These are phyloP conservation scores for Mamestra configurata DNA, from an alignment of 1,140 invertebrate species.

Conservation along the genomic window DNA sequence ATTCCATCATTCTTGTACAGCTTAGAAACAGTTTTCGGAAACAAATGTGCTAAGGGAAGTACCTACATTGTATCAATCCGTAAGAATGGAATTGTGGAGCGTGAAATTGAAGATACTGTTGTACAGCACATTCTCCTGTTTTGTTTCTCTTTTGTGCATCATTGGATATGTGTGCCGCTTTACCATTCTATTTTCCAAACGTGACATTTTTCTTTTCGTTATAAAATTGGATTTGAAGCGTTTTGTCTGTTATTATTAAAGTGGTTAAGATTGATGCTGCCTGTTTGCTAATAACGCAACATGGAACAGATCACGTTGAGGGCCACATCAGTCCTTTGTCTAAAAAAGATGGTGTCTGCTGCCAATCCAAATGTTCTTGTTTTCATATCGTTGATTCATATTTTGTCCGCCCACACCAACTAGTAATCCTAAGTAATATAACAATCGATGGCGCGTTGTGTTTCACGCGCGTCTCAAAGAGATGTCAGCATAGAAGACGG, in stretches of 20 bases:
- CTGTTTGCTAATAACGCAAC: too few relatives aligned
- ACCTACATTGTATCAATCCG: slow-evolving; percentile 37
- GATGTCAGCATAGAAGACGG: too few relatives aligned
- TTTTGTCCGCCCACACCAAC: too few relatives aligned
- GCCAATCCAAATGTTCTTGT: too few relatives aligned
- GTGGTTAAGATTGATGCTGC: too few relatives aligned
- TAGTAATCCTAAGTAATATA: too few relatives aligned
- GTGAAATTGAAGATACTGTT: slow-evolving; percentile 60
- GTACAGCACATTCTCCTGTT: slow-evolving; percentile 55
- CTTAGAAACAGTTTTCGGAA: slow-evolving; percentile 9
- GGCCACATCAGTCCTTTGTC: too few relatives aligned
- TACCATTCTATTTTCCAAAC: slow-evolving; percentile 49
- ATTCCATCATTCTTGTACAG: slow-evolving; percentile 18
- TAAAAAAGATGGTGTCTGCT: too few relatives aligned
- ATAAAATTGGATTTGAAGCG: not conserved
- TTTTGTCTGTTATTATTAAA: not conserved
- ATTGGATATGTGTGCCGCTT: slow-evolving; percentile 57
- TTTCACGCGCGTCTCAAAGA: too few relatives aligned
- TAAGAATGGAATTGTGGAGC: slow-evolving; percentile 43
- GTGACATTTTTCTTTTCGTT: slow-evolving; percentile 5
- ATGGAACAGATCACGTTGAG: too few relatives aligned
- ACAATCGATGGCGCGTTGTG: too few relatives aligned
- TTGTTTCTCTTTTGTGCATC: slow-evolving; percentile 55
- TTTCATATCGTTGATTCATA: too few relatives aligned
- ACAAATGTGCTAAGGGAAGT: slow-evolving; percentile 3